Percentiles rank a stretch among this genome's conserved stretches.
phyloP scores from a whole-genome alignment of 2,797 vertebrate genomes.

The Pseudocheirus occidentalis region DNA sequence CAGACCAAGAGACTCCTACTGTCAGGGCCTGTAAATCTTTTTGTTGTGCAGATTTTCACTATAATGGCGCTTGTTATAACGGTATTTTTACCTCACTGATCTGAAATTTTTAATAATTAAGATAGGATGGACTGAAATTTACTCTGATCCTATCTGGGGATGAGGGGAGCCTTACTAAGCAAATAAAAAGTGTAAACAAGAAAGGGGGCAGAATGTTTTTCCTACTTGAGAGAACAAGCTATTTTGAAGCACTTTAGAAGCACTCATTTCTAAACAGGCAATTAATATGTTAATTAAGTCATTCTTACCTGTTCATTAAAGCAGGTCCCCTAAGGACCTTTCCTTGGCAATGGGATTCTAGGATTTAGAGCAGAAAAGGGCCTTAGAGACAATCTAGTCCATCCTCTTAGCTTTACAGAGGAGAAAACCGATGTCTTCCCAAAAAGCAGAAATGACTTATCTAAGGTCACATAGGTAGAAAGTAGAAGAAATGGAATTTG shows the following conservation, averaged over 20 bases:
- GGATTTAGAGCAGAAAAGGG: not conserved
- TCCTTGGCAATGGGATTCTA: not conserved
- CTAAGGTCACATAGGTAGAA: not conserved
- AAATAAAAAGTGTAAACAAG: conserved; percentile 11
- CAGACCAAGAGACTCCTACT: not conserved
- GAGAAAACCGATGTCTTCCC: not conserved
- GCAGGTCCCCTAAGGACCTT: not conserved
- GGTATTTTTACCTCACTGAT: not conserved
- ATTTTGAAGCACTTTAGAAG: conserved; percentile 5
- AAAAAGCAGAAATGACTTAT: not conserved
- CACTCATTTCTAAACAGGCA: conserved; percentile 3
- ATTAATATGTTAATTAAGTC: conserved; percentile 11
- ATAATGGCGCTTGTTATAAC: not conserved
- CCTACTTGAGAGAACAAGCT: conserved; percentile 1
- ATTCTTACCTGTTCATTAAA: conserved; percentile 5
- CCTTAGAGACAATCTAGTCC: not conserved
- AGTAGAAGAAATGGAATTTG: not conserved
- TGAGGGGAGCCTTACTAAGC: not conserved
- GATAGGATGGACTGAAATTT: conserved; percentile 4
- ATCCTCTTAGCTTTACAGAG: not conserved
- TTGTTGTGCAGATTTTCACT: not conserved
- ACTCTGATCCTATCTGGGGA: not conserved
- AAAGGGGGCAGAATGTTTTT: not conserved
- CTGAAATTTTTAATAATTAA: conserved; percentile 1
- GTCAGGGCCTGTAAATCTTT: not conserved